Conservation (phyloP, 2,113 vertebrate genomes). For the Eurypyga helias region DNA sequence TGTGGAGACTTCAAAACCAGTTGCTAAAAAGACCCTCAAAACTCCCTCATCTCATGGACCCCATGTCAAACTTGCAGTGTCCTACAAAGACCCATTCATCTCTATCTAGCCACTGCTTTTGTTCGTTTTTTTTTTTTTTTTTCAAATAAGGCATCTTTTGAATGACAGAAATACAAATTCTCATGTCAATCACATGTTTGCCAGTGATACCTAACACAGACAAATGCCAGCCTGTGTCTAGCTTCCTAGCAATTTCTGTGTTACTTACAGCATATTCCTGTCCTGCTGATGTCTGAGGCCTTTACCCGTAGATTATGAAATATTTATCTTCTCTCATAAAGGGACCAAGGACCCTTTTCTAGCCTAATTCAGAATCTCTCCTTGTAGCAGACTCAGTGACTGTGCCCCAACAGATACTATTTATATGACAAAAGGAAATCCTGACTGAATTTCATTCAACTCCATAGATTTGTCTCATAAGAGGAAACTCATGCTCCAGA, state of each 20-base stretch:
- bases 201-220: not conserved
- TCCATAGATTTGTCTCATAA: not conserved
- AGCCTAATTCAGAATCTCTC: not conserved
- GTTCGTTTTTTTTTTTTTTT: too few species aligned
- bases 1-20: not conserved
- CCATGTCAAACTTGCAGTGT: not conserved
- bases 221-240: not conserved
- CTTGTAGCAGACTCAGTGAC: not conserved
- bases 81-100: not conserved
- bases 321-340: not conserved
- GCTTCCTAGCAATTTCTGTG: not conserved
- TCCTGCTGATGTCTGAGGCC: not conserved
- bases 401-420: not conserved
- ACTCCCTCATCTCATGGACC: not conserved
- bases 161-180: not conserved
- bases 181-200: fast-evolving
- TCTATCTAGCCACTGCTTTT: not conserved
- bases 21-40: not conserved
- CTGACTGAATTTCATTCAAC: not conserved
- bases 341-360: not conserved
- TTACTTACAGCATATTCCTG: not conserved
- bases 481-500: not conserved
- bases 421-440: not conserved
- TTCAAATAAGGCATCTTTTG: not conserved
- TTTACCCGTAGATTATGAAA: not conserved